These are phyloP conservation scores for Malurus alboscapulatus DNA, from an alignment of 2,113 vertebrate genomes.

Conservation along the genomic window DNA sequence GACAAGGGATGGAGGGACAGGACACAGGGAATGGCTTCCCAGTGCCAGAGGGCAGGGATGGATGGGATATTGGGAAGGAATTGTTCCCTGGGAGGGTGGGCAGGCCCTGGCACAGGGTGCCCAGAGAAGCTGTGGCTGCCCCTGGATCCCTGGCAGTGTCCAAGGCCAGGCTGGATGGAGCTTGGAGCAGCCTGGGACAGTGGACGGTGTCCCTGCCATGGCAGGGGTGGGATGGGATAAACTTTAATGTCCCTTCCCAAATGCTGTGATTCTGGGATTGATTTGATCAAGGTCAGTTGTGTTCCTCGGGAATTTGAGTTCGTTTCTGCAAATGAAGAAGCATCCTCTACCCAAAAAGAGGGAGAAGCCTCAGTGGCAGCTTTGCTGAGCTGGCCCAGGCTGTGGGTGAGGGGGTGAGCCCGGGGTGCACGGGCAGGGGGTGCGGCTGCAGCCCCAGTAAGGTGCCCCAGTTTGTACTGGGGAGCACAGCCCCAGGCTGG, in stretches of 20 bases:
- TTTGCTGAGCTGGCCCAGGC: neutral
- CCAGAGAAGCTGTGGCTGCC: neutral
- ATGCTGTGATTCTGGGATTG: neutral
- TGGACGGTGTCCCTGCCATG: neutral
- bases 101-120: neutral
- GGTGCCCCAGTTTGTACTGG: neutral
- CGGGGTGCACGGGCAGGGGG: rapidly evolving
- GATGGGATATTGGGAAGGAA: neutral
- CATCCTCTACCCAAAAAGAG: neutral
- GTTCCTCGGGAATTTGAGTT: neutral
- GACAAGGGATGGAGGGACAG: neutral
- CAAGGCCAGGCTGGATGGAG: rapidly evolving
- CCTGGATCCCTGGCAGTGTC: neutral
- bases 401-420: neutral
- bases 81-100: neutral
- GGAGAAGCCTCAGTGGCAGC: too few species aligned
- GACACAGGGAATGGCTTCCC: neutral
- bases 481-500: neutral
- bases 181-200: rapidly evolving
- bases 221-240: rapidly evolving
- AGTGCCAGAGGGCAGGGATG: neutral
- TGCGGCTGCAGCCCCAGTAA: neutral
- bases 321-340: neutral
- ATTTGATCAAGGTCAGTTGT: neutral
- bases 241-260: neutral